Conservation (phyloP, 2,113 vertebrate species). For the Corythaixoides concolor region DNA sequence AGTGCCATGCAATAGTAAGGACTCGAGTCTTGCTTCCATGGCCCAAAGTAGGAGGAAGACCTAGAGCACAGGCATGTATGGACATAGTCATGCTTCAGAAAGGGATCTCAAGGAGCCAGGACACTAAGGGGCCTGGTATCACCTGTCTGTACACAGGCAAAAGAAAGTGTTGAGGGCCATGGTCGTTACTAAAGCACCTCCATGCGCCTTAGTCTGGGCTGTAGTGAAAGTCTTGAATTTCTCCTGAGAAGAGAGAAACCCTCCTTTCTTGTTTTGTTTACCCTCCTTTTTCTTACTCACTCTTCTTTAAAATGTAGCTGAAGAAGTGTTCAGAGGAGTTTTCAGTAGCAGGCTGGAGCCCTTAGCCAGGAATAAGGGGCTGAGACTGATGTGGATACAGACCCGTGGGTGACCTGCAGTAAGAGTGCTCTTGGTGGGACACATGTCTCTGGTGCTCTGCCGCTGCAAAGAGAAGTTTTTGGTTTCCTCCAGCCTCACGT, state of each 20-base stretch:
- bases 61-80: not conserved
- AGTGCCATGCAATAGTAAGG: not conserved
- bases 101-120: not conserved
- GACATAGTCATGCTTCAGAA: not conserved
- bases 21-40: not conserved
- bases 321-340: not conserved
- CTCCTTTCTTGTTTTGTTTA: not conserved
- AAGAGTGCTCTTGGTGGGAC: not conserved
- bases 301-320: not conserved
- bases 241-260: not conserved
- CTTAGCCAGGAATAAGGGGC: not conserved
- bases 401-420: fast-evolving
- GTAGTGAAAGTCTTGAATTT: not conserved
- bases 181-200: not conserved
- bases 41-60: not conserved
- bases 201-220: not conserved
- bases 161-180: not conserved
- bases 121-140: not conserved
- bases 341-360: not conserved
- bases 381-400: not conserved
- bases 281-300: not conserved
- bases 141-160: not conserved
- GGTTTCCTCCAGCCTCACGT: not conserved
- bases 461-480: not conserved
- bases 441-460: not conserved